These are phyloP conservation scores for Aegypius monachus DNA, from an alignment of 2,113 vertebrate genomes.

Conservation along the genomic window DNA sequence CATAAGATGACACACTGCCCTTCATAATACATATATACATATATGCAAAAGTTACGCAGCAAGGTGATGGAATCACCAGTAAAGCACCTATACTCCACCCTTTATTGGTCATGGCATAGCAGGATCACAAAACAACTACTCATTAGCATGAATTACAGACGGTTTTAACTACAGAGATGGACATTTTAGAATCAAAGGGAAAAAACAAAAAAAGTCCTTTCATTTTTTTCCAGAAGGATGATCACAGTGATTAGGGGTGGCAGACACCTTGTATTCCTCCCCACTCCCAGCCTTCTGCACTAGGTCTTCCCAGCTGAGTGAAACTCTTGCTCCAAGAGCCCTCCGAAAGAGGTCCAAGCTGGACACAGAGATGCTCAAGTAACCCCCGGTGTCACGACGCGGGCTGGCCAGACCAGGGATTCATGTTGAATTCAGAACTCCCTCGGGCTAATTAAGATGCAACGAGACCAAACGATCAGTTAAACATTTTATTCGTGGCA, in stretches of 20 bases:
- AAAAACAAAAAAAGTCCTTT: neutral
- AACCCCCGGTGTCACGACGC: neutral
- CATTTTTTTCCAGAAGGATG: neutral
- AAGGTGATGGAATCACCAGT: neutral
- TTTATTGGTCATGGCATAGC: neutral
- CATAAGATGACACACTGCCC: neutral
- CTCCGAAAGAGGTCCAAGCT: neutral
- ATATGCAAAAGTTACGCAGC: neutral
- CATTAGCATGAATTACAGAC: neutral
- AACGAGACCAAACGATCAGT: too few species aligned
- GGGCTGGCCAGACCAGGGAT: too few species aligned
- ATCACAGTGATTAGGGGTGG: neutral
- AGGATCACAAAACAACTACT: neutral
- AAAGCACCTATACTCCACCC: neutral
- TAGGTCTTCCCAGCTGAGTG: neutral
- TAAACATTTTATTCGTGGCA: too few species aligned
- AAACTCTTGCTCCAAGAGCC: neutral
- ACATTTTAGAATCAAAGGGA: neutral
- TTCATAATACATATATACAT: neutral
- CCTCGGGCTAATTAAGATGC: too few species aligned
- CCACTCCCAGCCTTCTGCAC: neutral
- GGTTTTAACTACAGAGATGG: neutral
- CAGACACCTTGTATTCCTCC: neutral
- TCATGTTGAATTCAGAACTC: too few species aligned
- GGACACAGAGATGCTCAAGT: neutral